Evolutionary conservation across 2,113 vertebrate species (phyloP).

Genomic region (Sebastes fasciatus): DNA sequence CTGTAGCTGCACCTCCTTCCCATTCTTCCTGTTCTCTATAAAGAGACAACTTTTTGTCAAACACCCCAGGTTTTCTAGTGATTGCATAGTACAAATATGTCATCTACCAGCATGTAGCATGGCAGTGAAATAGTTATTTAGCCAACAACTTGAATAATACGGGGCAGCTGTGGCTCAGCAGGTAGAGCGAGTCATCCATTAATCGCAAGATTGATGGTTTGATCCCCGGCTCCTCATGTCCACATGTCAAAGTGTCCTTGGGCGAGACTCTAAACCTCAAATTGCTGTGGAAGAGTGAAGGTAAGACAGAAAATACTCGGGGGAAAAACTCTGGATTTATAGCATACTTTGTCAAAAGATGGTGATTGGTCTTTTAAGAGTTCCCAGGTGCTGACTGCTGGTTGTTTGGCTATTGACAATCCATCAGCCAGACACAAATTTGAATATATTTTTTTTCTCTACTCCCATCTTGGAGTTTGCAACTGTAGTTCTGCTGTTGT

Average conservation of each 20-base stretch:
- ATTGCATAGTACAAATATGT: not conserved
- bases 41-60: not conserved
- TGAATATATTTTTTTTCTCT: conserved; percentile 20
- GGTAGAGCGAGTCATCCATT: not conserved
- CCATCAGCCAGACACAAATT: conserved; percentile 11
- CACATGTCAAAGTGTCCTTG: conserved; percentile 10
- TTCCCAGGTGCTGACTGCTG: not conserved
- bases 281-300: not conserved
- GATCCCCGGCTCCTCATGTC: not conserved
- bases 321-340: not conserved
- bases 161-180: not conserved
- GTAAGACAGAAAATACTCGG: not conserved
- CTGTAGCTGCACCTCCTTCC: not conserved
- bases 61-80: not conserved
- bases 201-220: not conserved
- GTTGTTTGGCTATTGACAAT: conserved; percentile 11
- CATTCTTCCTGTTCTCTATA: not conserved
- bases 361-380: conserved; percentile 3
- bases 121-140: not conserved
- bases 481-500: conserved; percentile 9
- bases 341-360: conserved; percentile 12
- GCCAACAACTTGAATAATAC: not conserved
- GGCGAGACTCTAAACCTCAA: not conserved
- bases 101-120: not conserved
- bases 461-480: not conserved